Base-by-base conservation (phyloP, 2,888 invertebrate species). In the Lampropteryx suffumata region DNA sequence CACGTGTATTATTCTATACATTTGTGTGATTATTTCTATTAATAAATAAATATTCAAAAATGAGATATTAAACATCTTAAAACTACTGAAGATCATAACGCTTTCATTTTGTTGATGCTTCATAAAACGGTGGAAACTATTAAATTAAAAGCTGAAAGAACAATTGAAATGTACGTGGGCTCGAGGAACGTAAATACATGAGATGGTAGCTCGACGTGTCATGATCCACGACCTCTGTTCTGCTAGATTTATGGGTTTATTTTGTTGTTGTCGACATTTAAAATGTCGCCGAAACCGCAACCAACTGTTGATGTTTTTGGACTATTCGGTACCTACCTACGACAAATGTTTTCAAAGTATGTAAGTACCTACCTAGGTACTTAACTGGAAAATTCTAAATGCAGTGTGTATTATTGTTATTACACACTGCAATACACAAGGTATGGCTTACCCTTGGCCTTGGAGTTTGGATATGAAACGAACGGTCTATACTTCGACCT, bases 111-210 rank as follows among this genome's bases (percentile, higher is more conserved):
- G 54, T 64, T 62, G 57, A 59, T 57, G 62, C 61, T 45, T 62
- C 65, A 65, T 69, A 67, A 71, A 71, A 59, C 60, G 35, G 46
- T 60, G 51, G 40, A 60, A 59, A 60, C 59, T 54, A 64, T 69
- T 61, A 71, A 71, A 61, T 55, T 64, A 53, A 66, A 66, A 69
- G 64, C 65, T 58, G 60, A 61, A 47, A 52, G 46, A 59, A 58
- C 61, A 62, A 64, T 61, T 61, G 41, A 59, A 66, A 51, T 56
- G 59, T 53, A 64, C 64, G 65, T 60, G 62, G 50, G 50, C 33
- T 49, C 37, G 55, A 59, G 54, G 40, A 55, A 64, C 65, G 57
- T 72, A 65, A 71, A 72, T 64, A 57, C 56, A 58, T 30, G 46
- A 41, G 4, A 17, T 17, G 17, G 56, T 59, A 49, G 34, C 17